phyloP scores from a whole-genome alignment of 2,797 vertebrate species.

The Anomalospiza imberbis region DNA sequence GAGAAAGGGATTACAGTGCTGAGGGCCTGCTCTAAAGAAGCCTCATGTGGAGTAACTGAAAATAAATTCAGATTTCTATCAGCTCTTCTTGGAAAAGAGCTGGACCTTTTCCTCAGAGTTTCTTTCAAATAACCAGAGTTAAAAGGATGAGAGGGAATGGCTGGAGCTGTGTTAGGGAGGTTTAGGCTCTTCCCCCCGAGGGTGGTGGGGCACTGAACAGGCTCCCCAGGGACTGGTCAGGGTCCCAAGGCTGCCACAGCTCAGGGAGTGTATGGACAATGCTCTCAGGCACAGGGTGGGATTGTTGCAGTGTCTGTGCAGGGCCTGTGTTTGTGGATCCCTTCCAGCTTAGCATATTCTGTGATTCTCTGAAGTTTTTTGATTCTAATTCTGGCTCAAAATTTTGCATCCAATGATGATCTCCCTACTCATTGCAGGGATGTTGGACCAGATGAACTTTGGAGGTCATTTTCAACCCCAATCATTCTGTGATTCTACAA shows the following conservation, averaged over 20 bases:
- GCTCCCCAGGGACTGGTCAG: neutral
- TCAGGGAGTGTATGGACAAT: neutral
- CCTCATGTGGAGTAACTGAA: neutral
- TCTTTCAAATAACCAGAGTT: neutral
- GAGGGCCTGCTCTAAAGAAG: neutral
- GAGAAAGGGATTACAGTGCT: neutral
- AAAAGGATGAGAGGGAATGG: neutral
- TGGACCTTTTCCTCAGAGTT: neutral
- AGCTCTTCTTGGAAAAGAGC: neutral
- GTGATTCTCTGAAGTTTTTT: neutral
- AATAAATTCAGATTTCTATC: neutral
- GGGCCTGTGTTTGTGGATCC: neutral
- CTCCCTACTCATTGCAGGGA: neutral
- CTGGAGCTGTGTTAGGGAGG: neutral
- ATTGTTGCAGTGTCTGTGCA: neutral
- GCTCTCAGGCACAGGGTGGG: neutral
- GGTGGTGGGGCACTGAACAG: neutral
- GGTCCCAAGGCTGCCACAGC: neutral
- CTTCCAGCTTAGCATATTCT: neutral
- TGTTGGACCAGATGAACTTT: neutral
- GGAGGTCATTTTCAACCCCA: neutral
- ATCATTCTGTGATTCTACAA: neutral
- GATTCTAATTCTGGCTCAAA: accelerated
- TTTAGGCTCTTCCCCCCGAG: neutral
- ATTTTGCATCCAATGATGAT: neutral